phyloP scores from a whole-genome alignment of 2,113 vertebrate species.

The Gobio gobio region DNA sequence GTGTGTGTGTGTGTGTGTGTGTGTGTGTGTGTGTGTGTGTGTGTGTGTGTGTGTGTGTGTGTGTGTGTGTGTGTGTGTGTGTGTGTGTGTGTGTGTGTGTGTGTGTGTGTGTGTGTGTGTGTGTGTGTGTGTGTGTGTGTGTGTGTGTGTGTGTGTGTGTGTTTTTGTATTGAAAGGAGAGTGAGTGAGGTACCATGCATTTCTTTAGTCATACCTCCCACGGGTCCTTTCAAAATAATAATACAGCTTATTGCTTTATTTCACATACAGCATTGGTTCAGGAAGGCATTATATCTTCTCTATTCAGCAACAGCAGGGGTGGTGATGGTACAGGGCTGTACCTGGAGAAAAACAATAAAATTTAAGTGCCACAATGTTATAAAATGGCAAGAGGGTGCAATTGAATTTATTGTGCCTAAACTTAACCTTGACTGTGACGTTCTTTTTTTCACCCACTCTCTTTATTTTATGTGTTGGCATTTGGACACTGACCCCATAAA shows the following conservation, averaged over 20 bases:
- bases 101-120: conserved; percentile 4
- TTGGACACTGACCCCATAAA: conserved; percentile 77
- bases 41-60: conserved; percentile 4
- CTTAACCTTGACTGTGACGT: conserved; percentile 53
- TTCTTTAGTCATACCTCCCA: conserved; percentile 20
- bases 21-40: conserved; percentile 1
- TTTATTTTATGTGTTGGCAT: conserved; percentile 52
- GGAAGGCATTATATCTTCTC: not conserved
- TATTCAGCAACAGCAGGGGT: not conserved
- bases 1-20: conserved; percentile 6
- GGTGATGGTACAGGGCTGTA: conserved; percentile 17
- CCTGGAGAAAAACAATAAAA: conserved; percentile 67
- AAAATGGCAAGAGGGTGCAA: conserved; percentile 63
- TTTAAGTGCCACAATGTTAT: conserved; percentile 63
- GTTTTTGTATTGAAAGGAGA: not conserved
- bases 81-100: conserved; percentile 1
- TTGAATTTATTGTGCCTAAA: conserved; percentile 61
- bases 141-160: conserved; percentile 11
- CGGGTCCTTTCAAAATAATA: not conserved
- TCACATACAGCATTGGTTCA: conserved; percentile 11
- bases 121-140: conserved; percentile 6
- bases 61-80: conserved; percentile 6
- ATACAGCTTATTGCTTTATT: conserved; percentile 10
- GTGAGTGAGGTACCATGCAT: not conserved
- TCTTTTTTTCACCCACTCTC: conserved; percentile 28